Evolutionary conservation across 2,888 invertebrate species (phyloP), one percentile per base, ranked within the genome.

Genomic region (Sycophila texana): DNA sequence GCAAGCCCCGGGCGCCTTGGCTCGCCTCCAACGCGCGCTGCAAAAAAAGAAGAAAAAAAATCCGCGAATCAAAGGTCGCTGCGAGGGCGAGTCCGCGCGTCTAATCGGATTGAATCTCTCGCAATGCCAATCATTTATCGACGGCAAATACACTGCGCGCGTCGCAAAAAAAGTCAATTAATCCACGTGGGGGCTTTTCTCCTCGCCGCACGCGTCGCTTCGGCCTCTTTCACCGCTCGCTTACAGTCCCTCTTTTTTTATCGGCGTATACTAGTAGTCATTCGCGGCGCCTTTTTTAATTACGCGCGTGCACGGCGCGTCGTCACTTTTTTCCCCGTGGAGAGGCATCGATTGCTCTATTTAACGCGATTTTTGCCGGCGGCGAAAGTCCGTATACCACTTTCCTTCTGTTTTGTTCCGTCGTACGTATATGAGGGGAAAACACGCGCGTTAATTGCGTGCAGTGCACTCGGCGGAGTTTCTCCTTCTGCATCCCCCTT

Each of bases 351-450:
- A 77, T 74, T 61, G 75, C 63, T 81, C 78, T 72, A 75, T 78
- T 81, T 81, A 30, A 26, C 60, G 49, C 16, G 74, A 51, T 26
- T 60, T 63, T 39, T 39, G 47, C 20, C 10, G 7, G 16, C 5
- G 55, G 74, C 74, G 80, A 80, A 80, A 80, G 80, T 77, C 47
- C 14, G 10, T 66, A 47, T 66, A 47, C 74, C 80, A 77, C 80
- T 80, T 80, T 80, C 80, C 70, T 70, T 77, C 39, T 77, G 65
- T 65, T 66, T 61, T 14, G 20, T 63, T 77, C 39, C 10, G 10
- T 10, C 39, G 39, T 10, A 39, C 65, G 61, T 73, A 20, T 61
- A 16, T 22, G 14, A 4, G 39, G 39, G 39, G 39, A 39, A 10
- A 39, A 39, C 39, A 39, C 7, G 39, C 7, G 7, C 7, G 51